A percentile compares a stretch with the other conserved stretches of the same genome.
phyloP scores from a whole-genome alignment of 2,888 invertebrate genomes.

The Gisinianus flammeolus region DNA sequence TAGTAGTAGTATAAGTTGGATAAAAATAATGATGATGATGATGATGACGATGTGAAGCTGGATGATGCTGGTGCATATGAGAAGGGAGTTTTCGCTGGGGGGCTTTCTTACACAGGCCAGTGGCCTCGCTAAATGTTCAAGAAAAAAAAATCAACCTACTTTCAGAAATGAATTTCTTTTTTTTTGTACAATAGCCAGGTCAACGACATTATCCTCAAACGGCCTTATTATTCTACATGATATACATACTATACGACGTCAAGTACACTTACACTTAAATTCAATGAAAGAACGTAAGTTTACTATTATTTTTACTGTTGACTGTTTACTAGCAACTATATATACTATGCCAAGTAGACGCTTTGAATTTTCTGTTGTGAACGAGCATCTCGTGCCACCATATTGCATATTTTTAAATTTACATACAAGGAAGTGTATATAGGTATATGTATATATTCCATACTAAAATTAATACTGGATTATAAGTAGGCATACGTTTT shows the following conservation, averaged over 20 bases:
- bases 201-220: conserved; percentile 23
- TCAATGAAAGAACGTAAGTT: too few relatives aligned
- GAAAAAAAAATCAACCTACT: conserved; percentile 40
- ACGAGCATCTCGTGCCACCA: too few relatives aligned
- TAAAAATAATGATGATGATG: conserved; percentile 10
- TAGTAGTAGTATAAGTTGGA: neutral
- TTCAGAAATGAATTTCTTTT: conserved; percentile 22
- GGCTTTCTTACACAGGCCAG: conserved; percentile 35
- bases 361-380: too few relatives aligned
- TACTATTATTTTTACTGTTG: too few relatives aligned
- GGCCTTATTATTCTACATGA: conserved; percentile 9
- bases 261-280: too few relatives aligned
- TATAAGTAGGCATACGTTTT: too few relatives aligned
- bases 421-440: too few relatives aligned
- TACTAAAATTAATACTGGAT: too few relatives aligned
- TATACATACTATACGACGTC: neutral
- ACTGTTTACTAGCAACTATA: too few relatives aligned
- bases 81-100: conserved; percentile 14
- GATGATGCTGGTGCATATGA: neutral
- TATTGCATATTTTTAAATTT: too few relatives aligned
- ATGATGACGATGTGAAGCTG: conserved; percentile 3
- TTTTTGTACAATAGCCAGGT: conserved; percentile 18
- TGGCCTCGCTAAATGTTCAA: conserved; percentile 36
- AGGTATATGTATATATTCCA: too few relatives aligned
- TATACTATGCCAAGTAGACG: too few relatives aligned